Evolutionary conservation across 2,888 invertebrate genomes (phyloP), one percentile per base, ranked within the genome.

Genomic region (Lasioglossum malachurum): DNA sequence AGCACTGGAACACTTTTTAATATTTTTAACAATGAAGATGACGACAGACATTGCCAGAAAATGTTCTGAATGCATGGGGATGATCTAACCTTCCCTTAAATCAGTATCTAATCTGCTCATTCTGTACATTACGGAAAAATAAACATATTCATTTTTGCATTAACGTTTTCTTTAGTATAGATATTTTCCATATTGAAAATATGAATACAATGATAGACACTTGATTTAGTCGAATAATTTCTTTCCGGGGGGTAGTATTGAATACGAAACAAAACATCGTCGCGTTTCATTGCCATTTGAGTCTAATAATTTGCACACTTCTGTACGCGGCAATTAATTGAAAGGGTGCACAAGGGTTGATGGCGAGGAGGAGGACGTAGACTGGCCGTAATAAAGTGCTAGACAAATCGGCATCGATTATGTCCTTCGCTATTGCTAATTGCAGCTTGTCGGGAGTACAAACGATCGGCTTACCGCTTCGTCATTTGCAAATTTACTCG

Each of bases 401-500:
- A 71, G 81, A 31, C 72, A 72, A 82, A 80, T 87, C 78, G 77
- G 71, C 67, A 80, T 86, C 78, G 81, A 81, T 80, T 71, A 81
- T 80, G 71, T 79, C 69, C 75, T 78, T 76, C 46, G 77, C 80
- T 75, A 77, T 86, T 83, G 82, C 83, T 85, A 88, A 89, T 89
- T 89, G 78, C 87, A 69, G 31, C 84, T 87, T 67, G 78, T 73
- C 76, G 72, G 53, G 53, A n/a, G 75, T 79, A 79, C 69, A 83
- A 83, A 82, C 87, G 86, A 71, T 78, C 79, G 76, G 60, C 73
- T 79, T 83, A 64, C 46, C 44, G 44, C 69, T 67, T 53, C n/a
- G 27, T 82, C 87, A 72, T 84, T 88, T 89, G 84, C 84, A 83
- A 84, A 84, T 89, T 89, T 78, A 75, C 74, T 57, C 77, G 75